These are phyloP conservation scores for Nothocercus julius DNA, from an alignment of 2,113 vertebrate species.

Conservation along the genomic window DNA sequence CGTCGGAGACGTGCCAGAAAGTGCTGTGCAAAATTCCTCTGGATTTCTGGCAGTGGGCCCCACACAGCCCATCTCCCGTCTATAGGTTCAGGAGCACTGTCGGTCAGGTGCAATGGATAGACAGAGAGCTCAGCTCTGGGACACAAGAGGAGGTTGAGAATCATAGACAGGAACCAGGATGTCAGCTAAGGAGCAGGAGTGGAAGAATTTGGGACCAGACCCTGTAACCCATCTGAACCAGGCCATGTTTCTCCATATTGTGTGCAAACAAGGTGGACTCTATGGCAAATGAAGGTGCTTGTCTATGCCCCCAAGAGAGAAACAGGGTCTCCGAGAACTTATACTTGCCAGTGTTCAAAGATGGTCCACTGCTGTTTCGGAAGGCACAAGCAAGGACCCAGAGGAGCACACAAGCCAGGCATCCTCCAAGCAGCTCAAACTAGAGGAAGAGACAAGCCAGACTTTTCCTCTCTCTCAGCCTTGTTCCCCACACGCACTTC, in stretches of 20 bases:
- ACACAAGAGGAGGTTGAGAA: not conserved
- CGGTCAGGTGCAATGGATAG: rapidly evolving
- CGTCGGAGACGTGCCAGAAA: no score
- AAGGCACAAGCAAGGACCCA: not conserved
- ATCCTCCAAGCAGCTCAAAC: not conserved
- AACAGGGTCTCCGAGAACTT: not conserved
- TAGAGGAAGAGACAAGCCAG: slow-evolving; percentile 1
- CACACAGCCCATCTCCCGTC: not conserved
- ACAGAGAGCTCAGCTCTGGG: rapidly evolving
- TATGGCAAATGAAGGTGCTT: rapidly evolving
- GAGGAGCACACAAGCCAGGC: not conserved
- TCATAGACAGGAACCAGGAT: not conserved
- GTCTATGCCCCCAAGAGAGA: not conserved
- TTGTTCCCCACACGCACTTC: not conserved
- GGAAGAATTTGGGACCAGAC: not conserved
- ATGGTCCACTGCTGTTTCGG: not conserved
- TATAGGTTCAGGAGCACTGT: not conserved
- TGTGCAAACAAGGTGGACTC: not conserved
- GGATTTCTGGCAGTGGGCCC: not conserved
- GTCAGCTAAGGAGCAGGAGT: not conserved
- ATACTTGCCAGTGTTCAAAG: rapidly evolving
- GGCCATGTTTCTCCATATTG: rapidly evolving
- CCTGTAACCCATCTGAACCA: not conserved
- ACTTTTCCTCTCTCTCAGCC: not conserved
- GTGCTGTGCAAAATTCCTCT: not conserved